Base-by-base conservation (phyloP, 2,113 vertebrate species). In the Candoia aspera region DNA sequence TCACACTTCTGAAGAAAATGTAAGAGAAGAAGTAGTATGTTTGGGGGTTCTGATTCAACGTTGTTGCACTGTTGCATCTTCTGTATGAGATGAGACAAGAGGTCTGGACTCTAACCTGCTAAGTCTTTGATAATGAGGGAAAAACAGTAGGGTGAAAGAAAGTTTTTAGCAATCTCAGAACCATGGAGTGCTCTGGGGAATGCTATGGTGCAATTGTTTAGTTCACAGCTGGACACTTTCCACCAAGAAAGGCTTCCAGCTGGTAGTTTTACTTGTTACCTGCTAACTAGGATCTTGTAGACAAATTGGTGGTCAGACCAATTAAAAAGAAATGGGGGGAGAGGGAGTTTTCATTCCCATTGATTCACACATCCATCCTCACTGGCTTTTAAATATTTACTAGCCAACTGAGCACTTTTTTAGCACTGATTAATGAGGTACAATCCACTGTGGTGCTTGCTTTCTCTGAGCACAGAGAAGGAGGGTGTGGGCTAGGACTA, bases 331-430 rank as follows among this genome's bases (percentile, higher is more conserved):
- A 93, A 88, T 84, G 86, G 90, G 88, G 88, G 88, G 90, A 94
- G 60, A 88, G 93, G 96, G 95, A 94, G 73, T 85, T 95, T 95
- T 93, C 93, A 89, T 93, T 94, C 62, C 59, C 92, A 92, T 93
- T 95, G 95, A 93, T 96, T 97, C 94, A 95, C 93, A 94, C 95
- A 95, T 96, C 94, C 93, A 53, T 59, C 91, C 84, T 94, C 37
- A 53, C 62, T 90, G 91, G 86, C 86, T 94, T 96, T 97, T 95
- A 95, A 96, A 96, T 95, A 95, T 96, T 97, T 95, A 95, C 91
- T 95, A 95, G 93, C 46, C 89, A 94, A 91, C 93, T 94, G 93
- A 93, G 92, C 90, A 84, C 83, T 94, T 91, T 96, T 95, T 92
- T 91, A 96, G 94, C 92, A 49, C 73, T 95, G 94, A 95, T 95